These are phyloP conservation scores for Vollenhovia emeryi DNA, from an alignment of 1,140 invertebrate genomes.

Conservation along the genomic window DNA sequence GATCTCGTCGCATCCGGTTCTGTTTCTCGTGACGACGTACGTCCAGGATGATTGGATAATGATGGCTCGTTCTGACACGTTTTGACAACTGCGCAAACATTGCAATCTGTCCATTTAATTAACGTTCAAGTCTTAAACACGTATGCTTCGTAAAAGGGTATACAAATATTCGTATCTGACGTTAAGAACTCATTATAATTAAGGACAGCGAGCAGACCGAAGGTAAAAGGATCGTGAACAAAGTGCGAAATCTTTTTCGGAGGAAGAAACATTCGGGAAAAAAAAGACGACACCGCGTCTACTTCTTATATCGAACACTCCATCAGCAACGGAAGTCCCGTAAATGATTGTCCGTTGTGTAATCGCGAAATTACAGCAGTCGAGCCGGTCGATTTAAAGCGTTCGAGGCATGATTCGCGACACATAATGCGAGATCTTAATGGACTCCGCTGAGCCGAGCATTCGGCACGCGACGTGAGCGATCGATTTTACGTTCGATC, in stretches of 20 bases:
- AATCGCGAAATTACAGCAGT: conserved; percentile 42
- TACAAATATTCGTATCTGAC: background rate
- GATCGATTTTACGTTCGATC: conserved; percentile 56
- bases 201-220: background rate
- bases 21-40: conserved; percentile 11
- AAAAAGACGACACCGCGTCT: background rate
- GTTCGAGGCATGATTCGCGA: conserved; percentile 34
- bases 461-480: conserved; percentile 40
- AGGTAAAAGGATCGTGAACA: background rate
- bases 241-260: background rate
- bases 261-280: background rate
- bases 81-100: conserved; percentile 5
- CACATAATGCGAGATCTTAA: conserved; percentile 52
- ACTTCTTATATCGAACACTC: background rate
- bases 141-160: too few species aligned
- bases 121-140: background rate
- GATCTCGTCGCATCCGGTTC: conserved; percentile 14
- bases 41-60: conserved; percentile 51
- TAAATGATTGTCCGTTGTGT: conserved; percentile 41
- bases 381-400: conserved; percentile 32
- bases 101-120: background rate
- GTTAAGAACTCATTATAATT: background rate
- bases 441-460: conserved; percentile 28
- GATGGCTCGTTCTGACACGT: conserved; percentile 25
- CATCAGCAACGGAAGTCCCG: conserved; percentile 17